A percentile compares a stretch with the other conserved stretches of the same genome.
phyloP scores from a whole-genome alignment of 1,140 invertebrate genomes.

The Pachypsylla venusta region DNA sequence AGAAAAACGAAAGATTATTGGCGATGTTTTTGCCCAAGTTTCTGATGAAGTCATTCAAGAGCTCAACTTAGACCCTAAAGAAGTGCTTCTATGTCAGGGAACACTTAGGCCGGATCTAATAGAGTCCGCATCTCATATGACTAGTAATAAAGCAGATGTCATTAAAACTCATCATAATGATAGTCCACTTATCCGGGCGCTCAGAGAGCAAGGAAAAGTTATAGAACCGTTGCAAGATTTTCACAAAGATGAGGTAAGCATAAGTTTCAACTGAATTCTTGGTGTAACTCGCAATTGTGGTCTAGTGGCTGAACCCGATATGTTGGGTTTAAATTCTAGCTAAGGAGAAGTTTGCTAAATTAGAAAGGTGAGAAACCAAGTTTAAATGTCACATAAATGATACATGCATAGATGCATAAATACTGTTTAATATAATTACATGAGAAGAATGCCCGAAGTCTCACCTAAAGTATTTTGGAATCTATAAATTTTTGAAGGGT shows the following conservation, averaged over 20 bases:
- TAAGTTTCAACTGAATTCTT: too few species aligned
- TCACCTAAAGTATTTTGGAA: too few species aligned
- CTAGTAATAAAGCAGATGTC: constrained; percentile 71
- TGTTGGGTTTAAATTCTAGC: too few species aligned
- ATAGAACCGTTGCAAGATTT: constrained; percentile 98
- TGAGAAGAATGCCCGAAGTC: too few species aligned
- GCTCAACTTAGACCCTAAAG: constrained; percentile 66
- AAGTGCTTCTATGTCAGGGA: constrained; percentile 74
- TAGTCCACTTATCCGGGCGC: constrained; percentile 79
- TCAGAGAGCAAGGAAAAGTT: constrained; percentile 72
- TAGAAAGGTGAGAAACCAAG: too few species aligned
- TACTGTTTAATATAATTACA: too few species aligned
- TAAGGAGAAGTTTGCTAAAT: too few species aligned
- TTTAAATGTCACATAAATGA: too few species aligned
- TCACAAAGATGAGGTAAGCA: constrained; percentile 93
- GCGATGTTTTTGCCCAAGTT: constrained; percentile 88
- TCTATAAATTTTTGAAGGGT: too few species aligned
- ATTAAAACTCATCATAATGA: constrained; percentile 99
- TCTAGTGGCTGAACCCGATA: too few species aligned
- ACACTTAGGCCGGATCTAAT: constrained; percentile 95
- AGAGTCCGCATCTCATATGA: constrained; percentile 83
- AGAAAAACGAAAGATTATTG: constrained; percentile 96
- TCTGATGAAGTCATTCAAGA: constrained; percentile 45
- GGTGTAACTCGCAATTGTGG: too few species aligned
- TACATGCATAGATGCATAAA: too few species aligned